Conservation (phyloP, 2,113 vertebrate genomes). For the Rhea pennata region DNA sequence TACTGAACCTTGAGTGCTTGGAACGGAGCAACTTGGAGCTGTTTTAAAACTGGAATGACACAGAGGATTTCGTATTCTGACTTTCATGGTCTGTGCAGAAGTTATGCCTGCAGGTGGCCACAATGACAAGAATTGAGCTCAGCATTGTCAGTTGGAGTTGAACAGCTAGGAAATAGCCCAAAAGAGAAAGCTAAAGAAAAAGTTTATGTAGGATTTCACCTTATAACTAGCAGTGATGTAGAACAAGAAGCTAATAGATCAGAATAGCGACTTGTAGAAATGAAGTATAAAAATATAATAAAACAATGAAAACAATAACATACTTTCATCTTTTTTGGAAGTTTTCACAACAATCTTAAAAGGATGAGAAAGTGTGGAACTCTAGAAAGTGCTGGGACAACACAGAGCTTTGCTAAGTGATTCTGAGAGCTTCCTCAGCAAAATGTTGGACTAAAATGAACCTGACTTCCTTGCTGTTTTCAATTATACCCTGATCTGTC, state of each 20-base stretch:
- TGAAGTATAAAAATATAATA: background rate
- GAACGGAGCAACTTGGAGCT: background rate
- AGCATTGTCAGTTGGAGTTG: background rate
- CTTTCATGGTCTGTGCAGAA: background rate
- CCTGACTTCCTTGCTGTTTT: background rate
- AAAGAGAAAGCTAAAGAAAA: background rate
- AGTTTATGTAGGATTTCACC: background rate
- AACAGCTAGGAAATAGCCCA: background rate
- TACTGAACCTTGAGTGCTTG: background rate
- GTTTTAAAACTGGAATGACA: background rate
- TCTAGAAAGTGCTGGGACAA: background rate
- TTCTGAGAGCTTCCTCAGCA: background rate
- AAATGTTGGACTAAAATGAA: background rate
- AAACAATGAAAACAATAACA: background rate
- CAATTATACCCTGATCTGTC: background rate
- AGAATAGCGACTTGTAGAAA: background rate
- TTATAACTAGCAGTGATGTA: background rate
- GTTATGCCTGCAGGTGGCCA: background rate
- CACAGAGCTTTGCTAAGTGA: background rate
- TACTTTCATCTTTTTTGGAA: background rate
- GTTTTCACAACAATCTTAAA: background rate
- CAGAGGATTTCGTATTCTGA: background rate
- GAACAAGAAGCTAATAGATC: background rate
- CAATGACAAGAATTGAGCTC: accelerated
- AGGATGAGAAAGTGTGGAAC: accelerated